Conservation (phyloP, 2,797 vertebrate genomes). For the Aythya fuligula region DNA sequence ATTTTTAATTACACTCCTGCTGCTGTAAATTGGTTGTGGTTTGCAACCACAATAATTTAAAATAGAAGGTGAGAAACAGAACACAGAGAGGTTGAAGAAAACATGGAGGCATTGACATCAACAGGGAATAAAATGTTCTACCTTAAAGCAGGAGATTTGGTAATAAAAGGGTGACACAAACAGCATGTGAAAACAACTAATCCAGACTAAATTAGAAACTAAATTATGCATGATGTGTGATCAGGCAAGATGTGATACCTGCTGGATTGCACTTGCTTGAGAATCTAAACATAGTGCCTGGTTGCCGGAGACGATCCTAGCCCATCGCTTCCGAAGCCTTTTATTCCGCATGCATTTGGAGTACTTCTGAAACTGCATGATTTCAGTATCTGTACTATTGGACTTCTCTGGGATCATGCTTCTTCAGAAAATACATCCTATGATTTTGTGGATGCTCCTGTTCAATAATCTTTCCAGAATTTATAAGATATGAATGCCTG, state of each 20-base stretch:
- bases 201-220: conserved; percentile 6
- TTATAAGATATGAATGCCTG: background rate
- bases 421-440: fast-evolving
- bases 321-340: background rate
- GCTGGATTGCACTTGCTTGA: background rate
- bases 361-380: background rate
- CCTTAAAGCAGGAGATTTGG: background rate
- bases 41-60: conserved; percentile 41
- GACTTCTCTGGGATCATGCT: background rate
- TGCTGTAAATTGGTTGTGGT: conserved; percentile 47
- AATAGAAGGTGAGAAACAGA: background rate
- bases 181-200: background rate
- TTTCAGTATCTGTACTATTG: background rate
- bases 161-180: background rate
- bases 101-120: background rate
- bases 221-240: background rate
- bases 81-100: conserved; percentile 23
- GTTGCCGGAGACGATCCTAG: background rate
- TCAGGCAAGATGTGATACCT: background rate
- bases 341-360: background rate
- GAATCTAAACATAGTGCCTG: background rate
- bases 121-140: background rate
- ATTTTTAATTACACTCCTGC: conserved; percentile 76
- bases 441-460: background rate
- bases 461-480: background rate